Percentiles rank a stretch among this genome's conserved stretches.
Conservation (phyloP, 2,888 invertebrate species). For the Prosapia bicincta region DNA sequence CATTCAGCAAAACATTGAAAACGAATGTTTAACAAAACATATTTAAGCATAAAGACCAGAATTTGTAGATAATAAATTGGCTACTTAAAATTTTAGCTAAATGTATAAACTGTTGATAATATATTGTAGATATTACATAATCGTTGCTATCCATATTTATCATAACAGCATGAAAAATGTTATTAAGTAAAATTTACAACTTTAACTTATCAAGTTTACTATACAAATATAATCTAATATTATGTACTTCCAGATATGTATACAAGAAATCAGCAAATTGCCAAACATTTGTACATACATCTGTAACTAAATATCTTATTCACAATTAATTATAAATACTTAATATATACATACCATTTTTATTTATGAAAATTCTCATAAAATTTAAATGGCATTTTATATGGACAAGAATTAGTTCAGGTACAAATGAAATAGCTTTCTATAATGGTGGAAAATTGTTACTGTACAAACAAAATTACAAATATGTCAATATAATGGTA, state of each 20-base stretch:
- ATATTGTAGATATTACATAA: no score
- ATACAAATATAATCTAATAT: neutral
- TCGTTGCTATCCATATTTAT: no score
- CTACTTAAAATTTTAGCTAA: no score
- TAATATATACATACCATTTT: neutral
- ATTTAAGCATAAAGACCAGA: no score
- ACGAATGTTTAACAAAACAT: no score
- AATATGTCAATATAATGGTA: no score
- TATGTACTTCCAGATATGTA: neutral
- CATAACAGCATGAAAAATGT: no score
- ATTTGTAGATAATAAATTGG: no score
- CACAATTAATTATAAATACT: neutral
- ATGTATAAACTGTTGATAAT: no score
- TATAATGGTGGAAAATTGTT: neutral
- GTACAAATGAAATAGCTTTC: constrained; percentile 2
- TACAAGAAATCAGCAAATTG: no score
- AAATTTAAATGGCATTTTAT: neutral
- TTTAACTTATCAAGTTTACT: neutral
- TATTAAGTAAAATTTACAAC: no score
- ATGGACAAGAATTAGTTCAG: neutral
- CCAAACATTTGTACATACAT: neutral
- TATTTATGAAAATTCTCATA: neutral
- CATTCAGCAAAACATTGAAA: no score
- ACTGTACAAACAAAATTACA: neutral
- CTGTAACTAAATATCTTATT: neutral